Evolutionary conservation across 2,797 vertebrate genomes (phyloP), one percentile per base, ranked within the genome.

Genomic region (Hapalemur alaotrensis): DNA sequence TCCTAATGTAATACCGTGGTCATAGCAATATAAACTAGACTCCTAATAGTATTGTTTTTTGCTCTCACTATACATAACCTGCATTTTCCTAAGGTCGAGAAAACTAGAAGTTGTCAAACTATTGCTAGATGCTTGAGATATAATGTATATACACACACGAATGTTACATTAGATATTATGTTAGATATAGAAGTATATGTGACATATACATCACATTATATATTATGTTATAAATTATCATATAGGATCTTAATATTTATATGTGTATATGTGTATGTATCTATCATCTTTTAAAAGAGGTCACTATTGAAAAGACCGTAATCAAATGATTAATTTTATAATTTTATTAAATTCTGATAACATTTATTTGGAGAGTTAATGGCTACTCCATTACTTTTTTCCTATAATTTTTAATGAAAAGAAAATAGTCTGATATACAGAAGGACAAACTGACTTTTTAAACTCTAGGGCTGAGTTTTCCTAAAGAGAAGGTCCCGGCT

Each of bases 391-490:
- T 81, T 28, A 83, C 15, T 92, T 79, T 41, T 88, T 87, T 20
- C 54, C n/a, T 59, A 63, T 3, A 57, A 17, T 61, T 92, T 86
- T 91, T 72, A 32, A 72, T 59, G 57, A 72, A 89, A 89, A 89
- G 23, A 89, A 80, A 79, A 69, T 87, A 89, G 22, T 91, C 88
- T 93, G 50, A 79, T 46, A 85, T 32, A n/a, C 1, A 69, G 63
- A 91, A 85, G 54, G 85, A 54, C 41, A 63, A 96, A 52, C 9
- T 43, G 50, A 67, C 46, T 95, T 95, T 89, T 70, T 52, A 92
- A 97, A 88, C 12, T 96, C 63, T 89, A 94, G 30, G 87, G 90
- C 81, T 52, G 13, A 97, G 91, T 30, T 98, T 98, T 96, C 95
- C 75, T 96, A 91, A 98, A 96, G 97, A 43, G 12, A 91, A 82